Conservation (phyloP, 2,888 invertebrate genomes). For the Labia minor region DNA sequence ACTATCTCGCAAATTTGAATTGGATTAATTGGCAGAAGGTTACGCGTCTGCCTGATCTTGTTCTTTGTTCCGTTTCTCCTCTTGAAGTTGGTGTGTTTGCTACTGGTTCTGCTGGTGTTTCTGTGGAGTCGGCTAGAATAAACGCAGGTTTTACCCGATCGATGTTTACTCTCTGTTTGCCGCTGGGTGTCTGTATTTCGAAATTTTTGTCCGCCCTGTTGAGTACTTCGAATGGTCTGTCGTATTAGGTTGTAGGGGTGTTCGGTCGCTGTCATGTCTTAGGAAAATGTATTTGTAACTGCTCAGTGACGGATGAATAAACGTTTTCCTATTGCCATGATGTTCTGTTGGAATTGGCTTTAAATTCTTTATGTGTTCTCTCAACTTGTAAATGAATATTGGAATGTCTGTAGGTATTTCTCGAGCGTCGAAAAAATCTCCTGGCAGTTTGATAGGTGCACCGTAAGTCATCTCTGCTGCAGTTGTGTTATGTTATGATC, state of each 20-base stretch:
- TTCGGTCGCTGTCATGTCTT: not conserved
- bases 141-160: not conserved
- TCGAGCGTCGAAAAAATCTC: not conserved
- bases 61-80: not conserved
- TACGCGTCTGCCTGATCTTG: too few relatives aligned
- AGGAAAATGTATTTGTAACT: not conserved
- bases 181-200: too few relatives aligned
- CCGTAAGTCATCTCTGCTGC: not conserved
- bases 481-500: constrained; percentile 24
- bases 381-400: not conserved
- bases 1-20: too few relatives aligned
- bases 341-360: not conserved
- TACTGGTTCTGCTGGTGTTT: too few relatives aligned
- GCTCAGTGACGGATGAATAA: not conserved
- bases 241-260: not conserved
- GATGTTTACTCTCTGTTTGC: not conserved
- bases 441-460: not conserved
- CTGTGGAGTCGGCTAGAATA: not conserved
- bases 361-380: not conserved
- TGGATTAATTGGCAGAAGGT: too few relatives aligned
- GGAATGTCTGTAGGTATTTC: not conserved
- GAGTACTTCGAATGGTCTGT: not conserved
- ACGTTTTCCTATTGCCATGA: not conserved
- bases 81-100: not conserved
- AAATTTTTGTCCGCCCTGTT: not conserved